Evolutionary conservation across 2,113 vertebrate genomes (phyloP).

Genomic region (Rhadina sibilatrix): DNA sequence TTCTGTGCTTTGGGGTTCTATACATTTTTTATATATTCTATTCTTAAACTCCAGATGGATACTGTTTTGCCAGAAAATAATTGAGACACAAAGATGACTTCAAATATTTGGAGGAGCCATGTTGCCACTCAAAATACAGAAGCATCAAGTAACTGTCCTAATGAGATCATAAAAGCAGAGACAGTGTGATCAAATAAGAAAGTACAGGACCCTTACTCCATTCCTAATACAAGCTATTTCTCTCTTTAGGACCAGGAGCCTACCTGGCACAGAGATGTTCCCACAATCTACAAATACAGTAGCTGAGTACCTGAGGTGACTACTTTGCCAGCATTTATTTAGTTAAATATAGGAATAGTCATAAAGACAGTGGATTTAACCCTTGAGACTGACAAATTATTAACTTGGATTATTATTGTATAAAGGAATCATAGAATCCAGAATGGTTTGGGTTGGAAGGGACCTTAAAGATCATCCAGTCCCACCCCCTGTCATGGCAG

Average conservation of each 20-base stretch:
- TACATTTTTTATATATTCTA: neutral
- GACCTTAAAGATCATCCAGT: neutral
- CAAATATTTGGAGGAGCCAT: conserved; percentile 3
- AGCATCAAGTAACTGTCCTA: neutral
- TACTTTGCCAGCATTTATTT: neutral
- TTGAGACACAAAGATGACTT: neutral
- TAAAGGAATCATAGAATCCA: neutral
- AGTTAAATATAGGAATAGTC: neutral
- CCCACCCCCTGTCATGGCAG: neutral
- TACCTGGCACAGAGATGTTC: neutral
- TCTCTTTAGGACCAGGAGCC: neutral
- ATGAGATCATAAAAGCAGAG: neutral
- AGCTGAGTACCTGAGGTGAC: neutral
- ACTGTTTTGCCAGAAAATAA: conserved; percentile 3
- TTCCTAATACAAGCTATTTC: neutral
- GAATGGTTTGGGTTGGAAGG: neutral
- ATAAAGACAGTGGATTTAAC: neutral
- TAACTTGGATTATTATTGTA: neutral
- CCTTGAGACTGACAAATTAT: neutral
- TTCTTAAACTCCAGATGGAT: conserved; percentile 21
- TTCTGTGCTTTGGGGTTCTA: neutral
- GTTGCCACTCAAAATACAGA: conserved; percentile 7
- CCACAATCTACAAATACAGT: neutral
- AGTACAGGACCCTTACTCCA: neutral
- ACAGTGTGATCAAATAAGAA: neutral